These are phyloP conservation scores for Carassius auratus DNA, from an alignment of 2,113 vertebrate species.

Conservation along the genomic window DNA sequence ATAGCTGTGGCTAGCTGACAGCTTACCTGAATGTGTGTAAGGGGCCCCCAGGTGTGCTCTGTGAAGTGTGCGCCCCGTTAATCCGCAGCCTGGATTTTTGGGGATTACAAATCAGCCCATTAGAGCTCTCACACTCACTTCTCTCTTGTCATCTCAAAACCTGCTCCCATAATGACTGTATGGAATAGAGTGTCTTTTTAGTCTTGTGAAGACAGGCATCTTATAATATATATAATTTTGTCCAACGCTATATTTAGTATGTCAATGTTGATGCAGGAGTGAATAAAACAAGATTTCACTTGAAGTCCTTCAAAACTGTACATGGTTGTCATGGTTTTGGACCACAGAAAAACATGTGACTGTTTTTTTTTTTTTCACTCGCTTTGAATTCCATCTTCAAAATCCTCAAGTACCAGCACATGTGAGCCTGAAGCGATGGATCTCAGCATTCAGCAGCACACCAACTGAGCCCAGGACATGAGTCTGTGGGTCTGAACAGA, in stretches of 20 bases:
- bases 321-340: background rate
- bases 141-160: background rate
- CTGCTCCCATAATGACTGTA: background rate
- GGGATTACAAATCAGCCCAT: slow-evolving; percentile 37
- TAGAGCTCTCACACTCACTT: background rate
- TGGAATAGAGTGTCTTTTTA: background rate
- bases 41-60: slow-evolving; percentile 33
- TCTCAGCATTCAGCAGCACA: slow-evolving; percentile 3
- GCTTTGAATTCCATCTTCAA: slow-evolving; percentile 11
- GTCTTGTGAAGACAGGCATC: background rate
- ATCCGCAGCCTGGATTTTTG: slow-evolving; percentile 35
- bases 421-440: background rate
- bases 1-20: slow-evolving; percentile 39
- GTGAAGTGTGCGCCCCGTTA: slow-evolving; percentile 28
- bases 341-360: background rate
- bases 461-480: slow-evolving; percentile 5
- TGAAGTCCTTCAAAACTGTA: background rate
- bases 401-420: background rate
- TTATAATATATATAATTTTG: background rate
- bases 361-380: background rate
- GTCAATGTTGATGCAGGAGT: background rate
- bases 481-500: background rate
- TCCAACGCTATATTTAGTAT: background rate
- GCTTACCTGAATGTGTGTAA: slow-evolving; percentile 30
- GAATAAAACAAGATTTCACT: slow-evolving; percentile 13